Evolutionary conservation across 30 jellyfish, hydroid and myxozoan species (phyloP), one percentile per base, ranked within the genome.

Genomic region (Hydractinia symbiolongicarpus): DNA sequence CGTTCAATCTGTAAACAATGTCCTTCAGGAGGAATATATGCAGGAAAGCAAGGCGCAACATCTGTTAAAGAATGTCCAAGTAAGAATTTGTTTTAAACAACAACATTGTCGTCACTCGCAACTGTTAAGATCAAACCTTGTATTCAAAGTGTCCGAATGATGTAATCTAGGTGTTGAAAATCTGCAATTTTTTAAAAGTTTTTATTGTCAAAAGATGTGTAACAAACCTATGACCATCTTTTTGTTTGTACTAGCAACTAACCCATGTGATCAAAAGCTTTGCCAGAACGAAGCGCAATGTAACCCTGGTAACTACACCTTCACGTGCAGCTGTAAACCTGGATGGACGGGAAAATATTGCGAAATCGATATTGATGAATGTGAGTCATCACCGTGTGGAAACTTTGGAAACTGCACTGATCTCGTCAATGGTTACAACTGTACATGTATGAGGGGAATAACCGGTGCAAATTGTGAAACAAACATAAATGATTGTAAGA

Each of bases 301-400:
- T 81, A 84, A 57, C 30, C 85, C 57, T 57, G 96, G 95, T 8
- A 88, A 87, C 67, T 81, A 67, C 81, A 69, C 83, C 4, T 88
- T 77, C 88, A 84, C 88, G 15, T 93, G 99, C 76, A 51, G 21
- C 11, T 93, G 99, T 74, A 52, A 13, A 5, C 89, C 80, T 64
- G 99, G 99, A n/a, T 93, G 54, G 86, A 76, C 95, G 5, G 99
- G 99, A 14, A 64, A 52, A 30, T 50, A 87, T 80, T 93, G 99
- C 73, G 95, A 84, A 53, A 66, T 83, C 53, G 86, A 93, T 76
- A 81, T 93, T 74, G 80, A 93, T 76, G 99, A 89, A 79, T 89
- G 96, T 70, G 88, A 54, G 19, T 79, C 95, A 53, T 54, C 76
- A n/a, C 91, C 96, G 5, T 89, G 96, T 55, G 87, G 66, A 15